Base-by-base conservation (phyloP, 2,113 vertebrate species). In the Parus major region DNA sequence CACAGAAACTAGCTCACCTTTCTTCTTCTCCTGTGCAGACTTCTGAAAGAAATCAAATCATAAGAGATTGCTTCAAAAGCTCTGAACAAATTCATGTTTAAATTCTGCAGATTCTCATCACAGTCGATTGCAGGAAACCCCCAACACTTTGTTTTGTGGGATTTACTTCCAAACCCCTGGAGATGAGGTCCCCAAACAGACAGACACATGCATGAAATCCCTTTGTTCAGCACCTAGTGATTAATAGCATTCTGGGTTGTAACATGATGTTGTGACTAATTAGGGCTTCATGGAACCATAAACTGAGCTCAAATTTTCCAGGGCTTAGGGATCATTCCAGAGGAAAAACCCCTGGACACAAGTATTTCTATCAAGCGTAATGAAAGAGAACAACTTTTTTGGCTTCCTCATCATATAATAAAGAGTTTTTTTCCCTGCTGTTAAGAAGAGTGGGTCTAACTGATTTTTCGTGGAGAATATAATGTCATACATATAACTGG, bases 261-360 rank as follows among this genome's bases (percentile, higher is more conserved):
- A 95, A 80, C 49, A 81, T 94, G 86, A 97, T 80, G 83, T 95
- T 72, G 52, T 81, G 15, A 16, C 64, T 94, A 97, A 97, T 96
- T 71, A 82, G 49, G 57, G 57, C 52, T 90, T 95, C 71, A 65
- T 15, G 3, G 31, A 86, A 69, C 72, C 90, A 86, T 75, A 90
- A n/a, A 84, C 11, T 92, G 70, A 95, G 76, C 69, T 97, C 95
- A 96, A 88, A 90, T 97, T 96, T 97, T 95, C 94, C 94, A 88
- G 64, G 50, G 50, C 52, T 76, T 71, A 80, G 70, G 47, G 66
- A 84, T 82, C 66, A 80, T 80, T 97, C 18, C 22, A 86, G 71
- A 97, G 20, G 77, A 93, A 78, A 70, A 93, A 77, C 1, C 24
- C 41, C 72, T 80, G n/a, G 12, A 55, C 31, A 35, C 76, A 82